Base-by-base conservation (phyloP, 2,797 vertebrate genomes). In the Perdix hodgsoniae region DNA sequence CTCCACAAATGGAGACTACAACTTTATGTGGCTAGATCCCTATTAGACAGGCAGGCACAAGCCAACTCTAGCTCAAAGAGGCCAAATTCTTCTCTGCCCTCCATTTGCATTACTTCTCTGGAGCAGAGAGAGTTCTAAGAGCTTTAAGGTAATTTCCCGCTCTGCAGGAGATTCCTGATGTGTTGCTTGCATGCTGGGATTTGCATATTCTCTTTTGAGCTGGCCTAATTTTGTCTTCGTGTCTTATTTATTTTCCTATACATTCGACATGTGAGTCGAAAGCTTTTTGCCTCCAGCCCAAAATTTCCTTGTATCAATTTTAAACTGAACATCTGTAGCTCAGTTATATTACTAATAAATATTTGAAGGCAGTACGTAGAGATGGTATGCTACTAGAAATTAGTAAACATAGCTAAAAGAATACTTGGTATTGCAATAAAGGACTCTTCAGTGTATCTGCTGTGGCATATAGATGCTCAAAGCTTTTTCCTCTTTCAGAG, bases 301-400 rank as follows among this genome's bases (percentile, higher is more conserved):
- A 59, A 16, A 37, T 74, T 91, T 93, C 45, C 57, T 76, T 81
- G 61, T 3, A n/a, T 13, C 13, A 42, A 2, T 75, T 84, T 86
- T 74, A 59, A 93, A 65, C 33, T 0, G 3, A 94, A 71, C 81
- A 80, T 91, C 67, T 71, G 86, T 63, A 83, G 21, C 72, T 94
- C 40, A 37, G 57, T 18, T 82, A 40, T 39, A 74, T 33, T 21
- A 27, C 47, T 82, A 94, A 82, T 86, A 91, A 90, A 90, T 93
- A 82, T 70, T 50, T 90, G 61, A 91, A 80, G 40, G 59, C 18
- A 65, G 54, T 37, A 52, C 47, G 44, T 6, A 50, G 59, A 81
- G 27, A 40, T 19, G 21, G 27, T 1, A 11, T 65, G 60, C 21
- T 40, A 19, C 71, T 60, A 24, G 54, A 92, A 65, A 76, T 45